phyloP scores from a whole-genome alignment of 2,888 invertebrate species.

The Pseudococcus jackbeardsleyi region DNA sequence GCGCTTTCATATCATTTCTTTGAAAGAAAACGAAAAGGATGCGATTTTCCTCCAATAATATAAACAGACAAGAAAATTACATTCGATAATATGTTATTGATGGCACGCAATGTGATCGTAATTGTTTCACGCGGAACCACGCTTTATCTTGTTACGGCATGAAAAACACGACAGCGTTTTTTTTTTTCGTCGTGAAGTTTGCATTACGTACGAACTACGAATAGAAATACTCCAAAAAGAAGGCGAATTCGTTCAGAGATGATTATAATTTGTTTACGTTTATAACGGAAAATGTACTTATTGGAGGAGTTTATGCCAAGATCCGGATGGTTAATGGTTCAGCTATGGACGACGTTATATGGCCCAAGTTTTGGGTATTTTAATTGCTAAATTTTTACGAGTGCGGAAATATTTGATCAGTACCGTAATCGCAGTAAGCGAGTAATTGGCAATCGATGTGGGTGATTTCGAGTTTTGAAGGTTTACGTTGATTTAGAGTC shows the following conservation, averaged over 20 bases:
- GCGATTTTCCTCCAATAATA: conserved; percentile 49
- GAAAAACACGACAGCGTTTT: conserved; percentile 32
- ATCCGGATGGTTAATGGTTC: not conserved
- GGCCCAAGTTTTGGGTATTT: not conserved
- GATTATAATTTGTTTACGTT: conserved; percentile 17
- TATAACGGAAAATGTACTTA: conserved; percentile 24
- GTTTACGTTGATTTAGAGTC: no score
- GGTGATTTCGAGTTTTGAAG: no score
- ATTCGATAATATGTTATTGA: conserved; percentile 57
- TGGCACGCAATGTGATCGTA: conserved; percentile 55
- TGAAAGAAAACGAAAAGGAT: conserved; percentile 55
- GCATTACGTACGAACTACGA: not conserved
- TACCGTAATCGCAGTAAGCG: no score
- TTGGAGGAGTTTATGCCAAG: not conserved
- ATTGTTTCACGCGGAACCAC: conserved; percentile 57
- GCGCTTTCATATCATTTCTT: conserved; percentile 51
- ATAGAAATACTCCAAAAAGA: conserved; percentile 16
- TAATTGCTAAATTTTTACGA: conserved; percentile 22
- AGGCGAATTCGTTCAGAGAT: conserved; percentile 4
- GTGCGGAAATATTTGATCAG: not conserved
- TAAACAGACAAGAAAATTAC: conserved; percentile 59
- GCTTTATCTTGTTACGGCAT: conserved; percentile 51
- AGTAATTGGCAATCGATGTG: no score
- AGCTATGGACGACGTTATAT: not conserved
- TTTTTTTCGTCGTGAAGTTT: conserved; percentile 29